phyloP scores from a whole-genome alignment of 2,113 vertebrate genomes.

The Erinaceus europaeus region DNA sequence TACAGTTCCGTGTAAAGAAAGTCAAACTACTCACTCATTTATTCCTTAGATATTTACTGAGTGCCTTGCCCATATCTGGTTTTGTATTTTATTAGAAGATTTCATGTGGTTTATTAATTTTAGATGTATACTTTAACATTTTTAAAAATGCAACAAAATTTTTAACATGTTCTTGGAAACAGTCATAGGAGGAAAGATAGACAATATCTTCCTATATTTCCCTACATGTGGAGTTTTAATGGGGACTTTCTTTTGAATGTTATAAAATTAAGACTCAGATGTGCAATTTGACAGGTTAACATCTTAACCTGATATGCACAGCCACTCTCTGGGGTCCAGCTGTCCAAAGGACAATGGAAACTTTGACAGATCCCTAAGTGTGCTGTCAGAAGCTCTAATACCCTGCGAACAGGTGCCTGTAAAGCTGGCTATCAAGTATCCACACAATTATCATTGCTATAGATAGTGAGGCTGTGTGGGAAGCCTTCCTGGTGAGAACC shows the following conservation, averaged over 20 bases:
- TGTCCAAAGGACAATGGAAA: constrained; percentile 25
- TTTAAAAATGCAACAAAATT: neutral
- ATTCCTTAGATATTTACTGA: neutral
- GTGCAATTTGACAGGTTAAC: neutral
- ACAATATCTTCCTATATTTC: neutral
- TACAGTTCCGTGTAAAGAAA: neutral
- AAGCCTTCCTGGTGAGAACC: neutral
- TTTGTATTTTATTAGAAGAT: no score
- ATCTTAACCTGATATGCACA: neutral
- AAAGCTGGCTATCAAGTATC: neutral
- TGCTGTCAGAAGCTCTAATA: neutral
- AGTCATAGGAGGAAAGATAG: neutral
- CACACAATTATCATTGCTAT: neutral
- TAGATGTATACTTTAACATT: neutral
- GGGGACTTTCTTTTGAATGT: neutral
- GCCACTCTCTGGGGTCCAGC: neutral
- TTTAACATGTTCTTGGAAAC: constrained; percentile 20
- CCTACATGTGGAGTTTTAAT: neutral
- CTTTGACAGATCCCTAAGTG: neutral
- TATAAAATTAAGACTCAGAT: neutral
- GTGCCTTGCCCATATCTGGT: neutral
- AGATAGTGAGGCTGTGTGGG: neutral
- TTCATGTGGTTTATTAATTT: no score
- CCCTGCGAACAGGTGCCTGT: neutral
- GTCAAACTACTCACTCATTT: neutral